A percentile compares a stretch with the other conserved stretches of the same genome.
phyloP scores from a whole-genome alignment of 1,140 invertebrate genomes.

The Globodera rostochiensis region DNA sequence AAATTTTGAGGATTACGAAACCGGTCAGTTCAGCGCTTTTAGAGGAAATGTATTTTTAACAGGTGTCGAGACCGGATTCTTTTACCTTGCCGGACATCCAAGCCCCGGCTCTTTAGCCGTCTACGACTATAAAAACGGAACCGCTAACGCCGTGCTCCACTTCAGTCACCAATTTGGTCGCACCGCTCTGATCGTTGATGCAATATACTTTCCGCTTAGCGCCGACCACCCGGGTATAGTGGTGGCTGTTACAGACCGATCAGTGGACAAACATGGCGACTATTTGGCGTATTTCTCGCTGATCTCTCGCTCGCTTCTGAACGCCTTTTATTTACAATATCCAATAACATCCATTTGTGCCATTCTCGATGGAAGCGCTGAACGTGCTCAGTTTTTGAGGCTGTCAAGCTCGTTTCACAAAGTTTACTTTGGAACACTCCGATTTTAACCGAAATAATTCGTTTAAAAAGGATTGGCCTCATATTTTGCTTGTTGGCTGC shows the following conservation, averaged over 20 bases:
- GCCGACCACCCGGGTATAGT: constrained; percentile 25
- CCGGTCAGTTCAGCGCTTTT: neutral
- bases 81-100: constrained; percentile 8
- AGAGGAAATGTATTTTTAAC: neutral
- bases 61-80: constrained; percentile 30
- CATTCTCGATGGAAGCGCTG: constrained; percentile 30
- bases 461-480: constrained; percentile 24
- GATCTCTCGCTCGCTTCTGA: constrained; percentile 15
- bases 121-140: constrained; percentile 28
- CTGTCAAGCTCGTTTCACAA: constrained; percentile 11
- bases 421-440: neutral
- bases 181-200: constrained; percentile 27
- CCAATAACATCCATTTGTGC: constrained; percentile 28
- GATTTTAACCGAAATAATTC: neutral
- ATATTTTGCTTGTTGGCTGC: constrained; percentile 39
- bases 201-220: constrained; percentile 35
- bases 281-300: constrained; percentile 38
- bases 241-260: constrained; percentile 29
- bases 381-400: constrained; percentile 2
- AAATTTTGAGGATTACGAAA: no score
- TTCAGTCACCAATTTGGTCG: constrained; percentile 32
- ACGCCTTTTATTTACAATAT: constrained; percentile 23
- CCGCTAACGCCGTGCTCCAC: constrained; percentile 2
- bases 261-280: constrained; percentile 24
- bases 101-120: constrained; percentile 22